Evolutionary conservation across 2,888 invertebrate species (phyloP).

Genomic region (Branchinecta sandiegonensis): DNA sequence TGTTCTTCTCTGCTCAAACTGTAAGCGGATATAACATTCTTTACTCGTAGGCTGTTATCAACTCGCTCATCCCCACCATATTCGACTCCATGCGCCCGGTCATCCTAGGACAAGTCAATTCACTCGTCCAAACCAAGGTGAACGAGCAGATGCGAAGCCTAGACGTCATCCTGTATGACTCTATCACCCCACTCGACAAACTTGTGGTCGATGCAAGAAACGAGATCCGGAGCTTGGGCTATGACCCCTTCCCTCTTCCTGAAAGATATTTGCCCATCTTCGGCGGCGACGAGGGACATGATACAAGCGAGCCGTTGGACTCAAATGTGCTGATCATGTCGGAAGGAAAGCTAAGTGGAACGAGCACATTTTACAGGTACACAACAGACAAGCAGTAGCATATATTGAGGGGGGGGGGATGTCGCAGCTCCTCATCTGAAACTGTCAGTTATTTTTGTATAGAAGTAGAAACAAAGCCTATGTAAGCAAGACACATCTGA

Average conservation of each 20-base stretch:
- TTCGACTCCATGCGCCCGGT: conserved; percentile 78
- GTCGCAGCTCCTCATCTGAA: too few species aligned
- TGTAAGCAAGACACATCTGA: too few species aligned
- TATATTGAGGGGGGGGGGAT: too few species aligned
- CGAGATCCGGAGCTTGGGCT: conserved; percentile 47
- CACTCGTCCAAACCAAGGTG: conserved; percentile 53
- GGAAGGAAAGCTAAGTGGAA: conserved; percentile 61
- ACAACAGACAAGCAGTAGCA: not conserved
- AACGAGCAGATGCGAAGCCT: conserved; percentile 55
- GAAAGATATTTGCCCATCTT: conserved; percentile 22
- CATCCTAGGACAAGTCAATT: conserved; percentile 53
- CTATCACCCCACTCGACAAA: conserved; percentile 70
- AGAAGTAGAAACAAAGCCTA: too few species aligned
- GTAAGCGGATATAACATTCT: not conserved
- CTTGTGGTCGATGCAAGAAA: conserved; percentile 57
- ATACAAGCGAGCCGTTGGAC: conserved; percentile 22
- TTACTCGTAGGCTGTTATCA: conserved; percentile 53
- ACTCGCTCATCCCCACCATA: conserved; percentile 61
- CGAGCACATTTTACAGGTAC: conserved; percentile 55
- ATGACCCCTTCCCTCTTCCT: conserved; percentile 59
- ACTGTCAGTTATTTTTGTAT: too few species aligned
- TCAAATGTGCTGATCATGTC: conserved; percentile 42
- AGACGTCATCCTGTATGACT: conserved; percentile 62
- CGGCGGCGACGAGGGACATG: conserved; percentile 24
- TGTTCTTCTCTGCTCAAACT: too few species aligned